A percentile compares a stretch with the other conserved stretches of the same genome.
Conservation (phyloP, 2,888 invertebrate species). For the Lucinisca nassula region DNA sequence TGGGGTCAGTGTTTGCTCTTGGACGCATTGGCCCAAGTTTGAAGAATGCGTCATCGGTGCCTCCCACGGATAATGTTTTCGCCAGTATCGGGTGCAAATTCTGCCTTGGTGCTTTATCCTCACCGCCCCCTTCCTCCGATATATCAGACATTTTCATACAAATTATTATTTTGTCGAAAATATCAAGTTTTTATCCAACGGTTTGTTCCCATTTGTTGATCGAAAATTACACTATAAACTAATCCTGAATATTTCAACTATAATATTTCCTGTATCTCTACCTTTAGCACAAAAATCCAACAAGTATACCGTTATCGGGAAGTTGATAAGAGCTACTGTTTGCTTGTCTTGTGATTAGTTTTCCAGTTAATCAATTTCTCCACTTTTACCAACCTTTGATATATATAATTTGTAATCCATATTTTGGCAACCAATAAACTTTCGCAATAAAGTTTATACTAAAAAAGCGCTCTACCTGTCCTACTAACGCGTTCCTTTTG, state of each 20-base stretch:
- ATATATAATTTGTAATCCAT: neutral
- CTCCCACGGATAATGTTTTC: neutral
- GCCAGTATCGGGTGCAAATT: neutral
- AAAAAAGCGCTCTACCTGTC: neutral
- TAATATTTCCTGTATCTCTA: neutral
- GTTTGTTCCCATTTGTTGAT: neutral
- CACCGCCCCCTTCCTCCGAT: neutral
- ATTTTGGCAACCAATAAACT: neutral
- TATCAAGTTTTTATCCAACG: neutral
- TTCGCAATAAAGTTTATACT: neutral
- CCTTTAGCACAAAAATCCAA: neutral
- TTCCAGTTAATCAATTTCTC: neutral
- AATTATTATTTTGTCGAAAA: neutral
- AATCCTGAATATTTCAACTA: neutral
- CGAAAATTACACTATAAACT: neutral
- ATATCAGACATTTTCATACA: neutral
- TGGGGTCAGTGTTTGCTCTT: conserved; percentile 66
- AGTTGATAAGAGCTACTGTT: neutral
- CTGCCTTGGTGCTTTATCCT: neutral
- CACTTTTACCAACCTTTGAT: neutral
- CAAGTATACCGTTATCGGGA: neutral
- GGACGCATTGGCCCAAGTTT: conserved; percentile 52
- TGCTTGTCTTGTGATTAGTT: neutral
- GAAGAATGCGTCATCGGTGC: conserved; percentile 45
- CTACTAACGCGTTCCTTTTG: neutral